These are phyloP conservation scores for Mus pahari DNA, from an alignment of 2,113 vertebrate genomes.

Conservation along the genomic window DNA sequence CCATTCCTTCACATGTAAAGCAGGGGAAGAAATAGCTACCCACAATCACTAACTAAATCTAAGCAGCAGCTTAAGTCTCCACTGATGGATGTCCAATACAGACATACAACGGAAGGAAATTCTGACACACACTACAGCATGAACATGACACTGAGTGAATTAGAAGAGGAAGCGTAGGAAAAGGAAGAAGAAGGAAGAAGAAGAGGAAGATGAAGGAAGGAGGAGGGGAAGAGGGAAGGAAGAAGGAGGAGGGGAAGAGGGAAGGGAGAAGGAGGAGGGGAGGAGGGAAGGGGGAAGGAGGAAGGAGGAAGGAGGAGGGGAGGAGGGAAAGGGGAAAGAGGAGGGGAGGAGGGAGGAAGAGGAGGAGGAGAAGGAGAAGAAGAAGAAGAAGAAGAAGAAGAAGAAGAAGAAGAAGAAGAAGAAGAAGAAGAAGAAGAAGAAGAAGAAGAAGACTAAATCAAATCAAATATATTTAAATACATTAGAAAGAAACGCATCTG, in stretches of 20 bases:
- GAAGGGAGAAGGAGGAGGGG: rapidly evolving
- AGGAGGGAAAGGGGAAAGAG: background rate
- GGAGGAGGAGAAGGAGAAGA: background rate
- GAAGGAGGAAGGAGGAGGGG: background rate
- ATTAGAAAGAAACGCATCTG: background rate
- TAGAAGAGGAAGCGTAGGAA: background rate
- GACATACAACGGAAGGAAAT: background rate
- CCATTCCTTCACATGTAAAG: background rate
- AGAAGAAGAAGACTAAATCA: background rate
- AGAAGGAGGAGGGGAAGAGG: background rate
- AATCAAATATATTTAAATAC: too few species aligned
- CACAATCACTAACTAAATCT: background rate
- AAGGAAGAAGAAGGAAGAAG: background rate
- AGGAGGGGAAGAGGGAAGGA: background rate
- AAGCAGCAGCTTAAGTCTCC: background rate
- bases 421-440: background rate
- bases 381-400: too few species aligned
- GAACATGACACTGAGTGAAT: background rate
- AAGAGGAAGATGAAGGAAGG: too few species aligned
- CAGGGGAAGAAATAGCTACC: background rate
- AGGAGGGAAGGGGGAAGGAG: rapidly evolving
- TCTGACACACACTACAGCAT: background rate
- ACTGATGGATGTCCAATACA: rapidly evolving
- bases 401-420: too few species aligned
- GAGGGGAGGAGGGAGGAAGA: rapidly evolving